Evolutionary conservation across 2,113 vertebrate genomes (phyloP), one percentile per base, ranked within the genome.

Genomic region (Euleptes europaea): DNA sequence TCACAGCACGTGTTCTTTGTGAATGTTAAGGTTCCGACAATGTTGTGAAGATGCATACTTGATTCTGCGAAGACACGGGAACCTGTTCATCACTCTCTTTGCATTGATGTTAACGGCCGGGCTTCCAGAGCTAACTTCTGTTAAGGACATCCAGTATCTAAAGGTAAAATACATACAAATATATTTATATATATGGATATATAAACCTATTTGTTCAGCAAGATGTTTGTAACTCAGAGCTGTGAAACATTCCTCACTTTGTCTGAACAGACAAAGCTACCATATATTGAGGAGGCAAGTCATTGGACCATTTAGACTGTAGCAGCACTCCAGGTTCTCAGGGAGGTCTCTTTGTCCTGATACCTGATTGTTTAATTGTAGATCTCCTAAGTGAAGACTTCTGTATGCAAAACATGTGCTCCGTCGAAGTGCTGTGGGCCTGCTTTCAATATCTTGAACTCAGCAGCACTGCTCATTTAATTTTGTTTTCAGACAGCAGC

Each of bases 61-160:
- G 86, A 97, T 99, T 80, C 91, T 99, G 89, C 96, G 98, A 87
- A 97, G 97, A 87, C 99, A 99, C 0, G 99, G 99, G 82, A 99
- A 99, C 93, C 97, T 99, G 54, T 98, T 99, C 95, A 99, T 99
- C 93, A 99, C 98, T 2, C 97, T 99, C 80, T 99, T 99, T 94
- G 98, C 99, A 84, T 97, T 99, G 95, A 99, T 99, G 99, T 90
- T 99, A 88, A 99, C 99, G 51, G 98, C 98, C 71, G 99, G 98
- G 38, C 97, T 99, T 88, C 98, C 99, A 57, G 99, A 99, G 89
- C 97, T 99, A 74, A 98, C 98, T 7, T 99, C 98, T 12, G 96
- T 99, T 91, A 99, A 99, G 95, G 99, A 99, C 92, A 99, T 99
- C 93, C 98, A 99, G 94, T 99, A 99, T 96, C 96, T 99, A 93